Evolutionary conservation across 2,888 invertebrate species (phyloP).

Genomic region (Eilema sororculum): DNA sequence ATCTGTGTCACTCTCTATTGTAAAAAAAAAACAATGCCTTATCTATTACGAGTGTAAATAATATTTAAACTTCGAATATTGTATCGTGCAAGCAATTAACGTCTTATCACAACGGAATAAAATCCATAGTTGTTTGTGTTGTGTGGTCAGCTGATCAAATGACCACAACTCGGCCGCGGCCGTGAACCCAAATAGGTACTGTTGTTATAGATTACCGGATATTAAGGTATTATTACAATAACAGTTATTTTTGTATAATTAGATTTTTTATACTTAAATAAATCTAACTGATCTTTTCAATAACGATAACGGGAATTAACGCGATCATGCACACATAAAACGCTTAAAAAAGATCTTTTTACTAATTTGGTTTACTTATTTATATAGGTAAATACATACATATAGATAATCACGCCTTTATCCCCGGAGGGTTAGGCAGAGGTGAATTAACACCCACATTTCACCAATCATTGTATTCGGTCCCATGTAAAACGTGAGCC

Average conservation of each 20-base stretch:
- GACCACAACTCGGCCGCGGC: constrained; percentile 49
- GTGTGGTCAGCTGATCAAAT: constrained; percentile 61
- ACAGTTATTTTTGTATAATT: neutral
- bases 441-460: too few species aligned
- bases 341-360: too few species aligned
- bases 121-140: constrained; percentile 37
- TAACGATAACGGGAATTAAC: too few species aligned
- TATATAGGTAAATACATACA: too few species aligned
- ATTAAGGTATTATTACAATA: neutral
- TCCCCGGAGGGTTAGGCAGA: too few species aligned
- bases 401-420: too few species aligned
- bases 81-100: constrained; percentile 7
- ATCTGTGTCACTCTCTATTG: neutral
- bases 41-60: constrained; percentile 2
- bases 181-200: constrained; percentile 53
- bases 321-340: too few species aligned
- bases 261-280: too few species aligned
- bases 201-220: neutral
- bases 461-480: too few species aligned
- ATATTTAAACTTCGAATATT: constrained; percentile 1
- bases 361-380: too few species aligned
- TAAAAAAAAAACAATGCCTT: constrained; percentile 2
- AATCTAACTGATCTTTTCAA: too few species aligned
- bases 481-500: too few species aligned
- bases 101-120: constrained; percentile 21